Conservation (phyloP, 23 tunicate genomes). For the Oikopleura albicans region DNA sequence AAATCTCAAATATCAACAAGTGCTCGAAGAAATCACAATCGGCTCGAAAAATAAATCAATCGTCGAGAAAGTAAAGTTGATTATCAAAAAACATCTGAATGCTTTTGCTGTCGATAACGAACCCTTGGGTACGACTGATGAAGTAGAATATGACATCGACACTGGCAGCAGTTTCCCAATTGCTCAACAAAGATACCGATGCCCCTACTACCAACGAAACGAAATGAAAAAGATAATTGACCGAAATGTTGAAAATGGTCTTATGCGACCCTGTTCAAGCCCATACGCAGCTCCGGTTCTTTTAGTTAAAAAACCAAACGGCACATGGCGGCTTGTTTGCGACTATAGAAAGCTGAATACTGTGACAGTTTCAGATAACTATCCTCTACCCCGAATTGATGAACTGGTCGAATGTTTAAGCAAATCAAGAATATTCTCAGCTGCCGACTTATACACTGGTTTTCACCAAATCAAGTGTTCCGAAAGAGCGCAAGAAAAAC, state of each 20-base stretch:
- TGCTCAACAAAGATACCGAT: not conserved
- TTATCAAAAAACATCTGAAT: not conserved
- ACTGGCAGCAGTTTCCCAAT: not conserved
- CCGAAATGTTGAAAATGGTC: not conserved
- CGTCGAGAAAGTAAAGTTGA: not conserved
- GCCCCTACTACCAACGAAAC: not conserved
- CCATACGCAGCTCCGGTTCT: not conserved
- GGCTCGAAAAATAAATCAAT: too few relatives aligned
- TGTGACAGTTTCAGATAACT: not conserved
- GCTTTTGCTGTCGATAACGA: not conserved
- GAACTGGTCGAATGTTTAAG: not conserved
- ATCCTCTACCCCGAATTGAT: not conserved
- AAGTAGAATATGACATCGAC: not conserved
- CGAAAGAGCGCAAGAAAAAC: not conserved
- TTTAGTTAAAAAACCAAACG: not conserved
- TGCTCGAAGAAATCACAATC: too few relatives aligned
- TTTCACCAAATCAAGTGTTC: not conserved
- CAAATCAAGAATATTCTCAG: not conserved
- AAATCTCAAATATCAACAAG: too few relatives aligned
- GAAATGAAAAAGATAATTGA: not conserved
- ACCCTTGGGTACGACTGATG: not conserved
- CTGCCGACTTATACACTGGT: not conserved
- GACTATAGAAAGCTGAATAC: not conserved
- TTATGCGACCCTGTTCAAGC: not conserved
- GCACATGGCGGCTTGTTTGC: not conserved